Evolutionary conservation across 2,113 vertebrate genomes (phyloP).

Genomic region (Oreocharis arfaki): DNA sequence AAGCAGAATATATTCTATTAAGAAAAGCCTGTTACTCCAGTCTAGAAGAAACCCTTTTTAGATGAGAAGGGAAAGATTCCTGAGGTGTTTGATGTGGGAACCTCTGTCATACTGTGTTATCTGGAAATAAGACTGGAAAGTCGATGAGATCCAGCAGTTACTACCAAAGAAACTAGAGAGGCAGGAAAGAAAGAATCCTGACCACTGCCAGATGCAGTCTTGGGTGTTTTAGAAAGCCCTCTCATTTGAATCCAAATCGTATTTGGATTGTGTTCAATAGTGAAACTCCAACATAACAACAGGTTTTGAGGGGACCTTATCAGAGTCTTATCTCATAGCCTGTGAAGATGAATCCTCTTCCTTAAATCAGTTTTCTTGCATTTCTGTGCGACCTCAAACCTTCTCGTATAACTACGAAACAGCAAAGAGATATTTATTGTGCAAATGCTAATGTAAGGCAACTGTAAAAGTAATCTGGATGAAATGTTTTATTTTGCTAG

Average conservation of each 20-base stretch:
- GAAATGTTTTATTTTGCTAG: not conserved
- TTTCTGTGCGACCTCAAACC: not conserved
- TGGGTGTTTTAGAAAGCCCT: not conserved
- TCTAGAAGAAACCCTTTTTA: not conserved
- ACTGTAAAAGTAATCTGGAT: not conserved
- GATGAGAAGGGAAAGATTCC: not conserved
- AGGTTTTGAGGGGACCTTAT: not conserved
- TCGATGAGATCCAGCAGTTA: not conserved
- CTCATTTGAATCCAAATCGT: not conserved
- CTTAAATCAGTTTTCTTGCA: not conserved
- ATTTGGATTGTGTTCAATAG: not conserved
- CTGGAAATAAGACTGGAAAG: not conserved
- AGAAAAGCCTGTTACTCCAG: not conserved
- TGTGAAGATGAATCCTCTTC: not conserved
- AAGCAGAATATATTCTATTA: not conserved
- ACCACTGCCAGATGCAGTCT: not conserved
- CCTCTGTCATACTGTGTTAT: not conserved
- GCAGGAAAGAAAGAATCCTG: not conserved
- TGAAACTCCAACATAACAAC: not conserved
- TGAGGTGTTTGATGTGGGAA: not conserved
- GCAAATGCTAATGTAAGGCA: not conserved
- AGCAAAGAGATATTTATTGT: not conserved
- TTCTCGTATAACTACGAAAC: not conserved
- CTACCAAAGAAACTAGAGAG: not conserved
- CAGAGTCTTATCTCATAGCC: not conserved